Conservation (phyloP, 2,113 vertebrate species). For the Crotophaga sulcirostris region DNA sequence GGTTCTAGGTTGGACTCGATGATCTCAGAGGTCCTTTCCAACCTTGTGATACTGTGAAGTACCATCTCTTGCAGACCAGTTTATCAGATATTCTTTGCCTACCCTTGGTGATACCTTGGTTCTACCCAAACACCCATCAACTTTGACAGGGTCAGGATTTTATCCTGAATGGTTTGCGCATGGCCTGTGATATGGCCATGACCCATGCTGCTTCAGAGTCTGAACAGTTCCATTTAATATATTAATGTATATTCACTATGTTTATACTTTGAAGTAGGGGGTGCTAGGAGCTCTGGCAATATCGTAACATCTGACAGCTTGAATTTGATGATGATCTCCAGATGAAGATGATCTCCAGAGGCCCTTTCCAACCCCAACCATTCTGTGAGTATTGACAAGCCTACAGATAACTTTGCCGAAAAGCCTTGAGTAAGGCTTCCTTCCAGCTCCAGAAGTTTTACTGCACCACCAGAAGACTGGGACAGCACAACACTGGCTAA, state of each 20-base stretch:
- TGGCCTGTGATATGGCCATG: background rate
- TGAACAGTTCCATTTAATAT: background rate
- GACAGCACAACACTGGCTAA: background rate
- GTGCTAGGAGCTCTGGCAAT: background rate
- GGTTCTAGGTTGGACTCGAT: too few species aligned
- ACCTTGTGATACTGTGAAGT: too few species aligned
- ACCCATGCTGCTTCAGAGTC: background rate
- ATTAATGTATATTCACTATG: background rate
- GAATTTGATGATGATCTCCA: too few species aligned
- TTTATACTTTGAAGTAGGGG: background rate
- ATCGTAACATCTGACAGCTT: background rate
- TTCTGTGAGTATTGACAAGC: background rate
- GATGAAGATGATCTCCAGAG: too few species aligned
- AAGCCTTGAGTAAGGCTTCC: background rate
- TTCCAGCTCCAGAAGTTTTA: background rate
- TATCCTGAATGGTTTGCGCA: background rate
- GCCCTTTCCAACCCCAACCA: too few species aligned
- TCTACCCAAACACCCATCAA: background rate
- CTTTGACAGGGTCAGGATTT: background rate
- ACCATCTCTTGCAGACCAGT: background rate
- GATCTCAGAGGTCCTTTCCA: too few species aligned
- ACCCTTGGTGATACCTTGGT: background rate
- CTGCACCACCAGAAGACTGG: background rate
- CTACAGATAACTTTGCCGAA: background rate
- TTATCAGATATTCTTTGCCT: background rate